These are phyloP conservation scores for Lathamus discolor DNA, from an alignment of 2,113 vertebrate species.

Conservation along the genomic window DNA sequence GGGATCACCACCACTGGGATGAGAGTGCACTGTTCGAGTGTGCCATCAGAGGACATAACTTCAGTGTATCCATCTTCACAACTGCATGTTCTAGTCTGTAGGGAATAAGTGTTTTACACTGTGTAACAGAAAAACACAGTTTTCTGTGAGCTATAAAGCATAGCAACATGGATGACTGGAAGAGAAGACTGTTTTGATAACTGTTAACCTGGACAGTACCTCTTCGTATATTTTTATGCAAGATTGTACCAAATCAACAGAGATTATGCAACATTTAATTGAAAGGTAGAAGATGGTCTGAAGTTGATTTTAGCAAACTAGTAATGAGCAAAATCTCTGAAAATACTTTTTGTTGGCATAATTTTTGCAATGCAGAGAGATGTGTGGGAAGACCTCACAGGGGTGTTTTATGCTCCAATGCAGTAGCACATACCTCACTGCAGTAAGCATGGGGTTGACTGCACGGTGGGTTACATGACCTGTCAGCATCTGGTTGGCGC, in stretches of 20 bases:
- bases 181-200: not conserved
- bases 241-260: not conserved
- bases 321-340: not conserved
- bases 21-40: slow-evolving; percentile 89
- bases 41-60: slow-evolving; percentile 85
- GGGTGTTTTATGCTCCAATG: not conserved
- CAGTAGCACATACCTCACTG: slow-evolving; percentile 84
- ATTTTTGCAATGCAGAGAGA: not conserved
- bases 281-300: not conserved
- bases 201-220: not conserved
- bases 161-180: not conserved
- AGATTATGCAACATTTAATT: not conserved
- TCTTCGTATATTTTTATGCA: not conserved
- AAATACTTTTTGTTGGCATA: not conserved
- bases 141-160: not conserved
- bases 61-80: slow-evolving; percentile 97
- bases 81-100: slow-evolving; percentile 83
- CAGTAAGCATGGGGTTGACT: slow-evolving; percentile 89
- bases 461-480: slow-evolving; percentile 90
- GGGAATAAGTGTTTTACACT: slow-evolving; percentile 56
- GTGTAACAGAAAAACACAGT: not conserved
- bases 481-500: slow-evolving; percentile 83
- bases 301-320: not conserved
- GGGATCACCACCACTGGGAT: slow-evolving; percentile 93
- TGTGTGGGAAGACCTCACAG: not conserved